These are phyloP conservation scores for Tetramorium bicarinatum DNA, from an alignment of 2,888 invertebrate species.

Conservation along the genomic window DNA sequence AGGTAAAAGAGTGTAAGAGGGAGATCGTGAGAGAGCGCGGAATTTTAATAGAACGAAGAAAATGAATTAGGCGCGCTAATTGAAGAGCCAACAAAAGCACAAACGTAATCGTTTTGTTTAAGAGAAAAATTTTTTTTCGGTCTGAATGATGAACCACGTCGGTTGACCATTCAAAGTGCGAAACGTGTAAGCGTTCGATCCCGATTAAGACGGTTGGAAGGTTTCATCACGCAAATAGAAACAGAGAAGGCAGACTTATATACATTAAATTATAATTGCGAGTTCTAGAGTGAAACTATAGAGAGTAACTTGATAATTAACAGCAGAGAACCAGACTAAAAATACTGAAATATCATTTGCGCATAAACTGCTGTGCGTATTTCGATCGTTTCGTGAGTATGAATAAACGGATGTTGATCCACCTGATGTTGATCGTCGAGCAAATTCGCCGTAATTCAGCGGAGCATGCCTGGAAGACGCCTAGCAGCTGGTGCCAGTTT, in stretches of 20 bases:
- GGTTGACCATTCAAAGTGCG: background rate
- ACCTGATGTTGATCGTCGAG: slow-evolving; percentile 7
- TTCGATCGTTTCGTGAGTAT: background rate
- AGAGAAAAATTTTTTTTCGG: background rate
- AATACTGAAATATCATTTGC: background rate
- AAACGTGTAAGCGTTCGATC: background rate
- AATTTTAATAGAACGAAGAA: background rate
- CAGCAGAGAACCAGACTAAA: background rate
- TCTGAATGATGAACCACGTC: background rate
- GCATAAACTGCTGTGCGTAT: background rate
- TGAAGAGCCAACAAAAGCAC: background rate
- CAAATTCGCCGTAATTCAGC: slow-evolving; percentile 32
- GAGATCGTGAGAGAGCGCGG: background rate
- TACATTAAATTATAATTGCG: background rate
- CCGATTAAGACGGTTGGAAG: slow-evolving; percentile 8
- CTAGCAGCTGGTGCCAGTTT: slow-evolving; percentile 82
- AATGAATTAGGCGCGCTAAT: background rate
- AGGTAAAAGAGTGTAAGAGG: background rate
- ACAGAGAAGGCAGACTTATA: background rate
- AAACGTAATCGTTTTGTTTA: background rate
- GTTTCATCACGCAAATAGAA: slow-evolving; percentile 21
- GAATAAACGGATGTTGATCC: slow-evolving; percentile 9
- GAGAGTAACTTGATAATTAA: background rate
- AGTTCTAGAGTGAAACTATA: background rate
- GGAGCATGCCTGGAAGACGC: slow-evolving; percentile 58